Percentiles rank a stretch among this genome's conserved stretches.
Conservation (phyloP, 1,140 invertebrate genomes). For the Pachypeltis micranthus region DNA sequence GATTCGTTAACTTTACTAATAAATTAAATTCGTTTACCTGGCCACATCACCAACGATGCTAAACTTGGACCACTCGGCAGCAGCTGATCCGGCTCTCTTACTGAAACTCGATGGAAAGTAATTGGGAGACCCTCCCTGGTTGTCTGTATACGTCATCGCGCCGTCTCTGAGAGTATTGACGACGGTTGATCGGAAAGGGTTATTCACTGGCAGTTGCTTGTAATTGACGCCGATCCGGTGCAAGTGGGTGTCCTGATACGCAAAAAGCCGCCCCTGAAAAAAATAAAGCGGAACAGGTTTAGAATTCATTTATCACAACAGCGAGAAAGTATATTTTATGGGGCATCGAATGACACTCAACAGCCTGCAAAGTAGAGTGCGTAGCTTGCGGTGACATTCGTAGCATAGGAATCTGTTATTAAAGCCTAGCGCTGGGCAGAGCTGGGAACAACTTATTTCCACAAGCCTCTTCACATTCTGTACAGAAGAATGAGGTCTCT, state of each 20-base stretch:
- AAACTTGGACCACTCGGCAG: conserved; percentile 48
- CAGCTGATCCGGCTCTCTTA: conserved; percentile 46
- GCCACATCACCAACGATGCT: background rate
- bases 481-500: too few relatives aligned
- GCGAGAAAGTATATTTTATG: background rate
- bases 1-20: too few relatives aligned
- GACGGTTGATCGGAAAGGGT: conserved; percentile 49
- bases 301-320: background rate
- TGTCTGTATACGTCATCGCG: conserved; percentile 43
- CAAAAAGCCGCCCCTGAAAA: conserved; percentile 74
- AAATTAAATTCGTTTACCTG: too few relatives aligned
- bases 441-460: too few relatives aligned
- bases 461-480: too few relatives aligned
- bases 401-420: too few relatives aligned
- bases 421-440: too few relatives aligned
- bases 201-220: conserved; percentile 88
- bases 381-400: too few relatives aligned
- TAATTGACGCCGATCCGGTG: conserved; percentile 87
- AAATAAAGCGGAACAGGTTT: background rate
- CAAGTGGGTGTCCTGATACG: conserved; percentile 87
- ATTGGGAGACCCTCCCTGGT: conserved; percentile 72
- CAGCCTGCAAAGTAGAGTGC: too few relatives aligned
- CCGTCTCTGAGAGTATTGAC: conserved; percentile 83
- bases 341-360: too few relatives aligned
- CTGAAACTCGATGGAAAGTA: conserved; percentile 91